A percentile compares a stretch with the other conserved stretches of the same genome.
These are phyloP conservation scores for Malurus splendens DNA, from an alignment of 2,797 vertebrate genomes.

Conservation along the genomic window DNA sequence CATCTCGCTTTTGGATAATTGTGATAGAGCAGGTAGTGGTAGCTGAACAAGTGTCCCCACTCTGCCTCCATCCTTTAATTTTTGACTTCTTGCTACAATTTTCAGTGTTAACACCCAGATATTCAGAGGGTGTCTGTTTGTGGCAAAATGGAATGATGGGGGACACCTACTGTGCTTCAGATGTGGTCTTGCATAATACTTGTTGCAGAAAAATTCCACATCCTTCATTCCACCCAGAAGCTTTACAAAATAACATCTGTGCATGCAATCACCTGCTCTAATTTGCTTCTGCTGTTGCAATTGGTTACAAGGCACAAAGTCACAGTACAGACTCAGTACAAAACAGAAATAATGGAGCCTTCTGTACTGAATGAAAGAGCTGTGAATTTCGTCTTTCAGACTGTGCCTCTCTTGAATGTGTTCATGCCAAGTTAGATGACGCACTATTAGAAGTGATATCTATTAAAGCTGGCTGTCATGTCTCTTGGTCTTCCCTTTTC, in stretches of 20 bases:
- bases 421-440: fast-evolving
- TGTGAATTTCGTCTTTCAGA: not conserved
- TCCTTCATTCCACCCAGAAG: not conserved
- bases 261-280: not conserved
- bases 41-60: not conserved
- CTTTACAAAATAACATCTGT: not conserved
- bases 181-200: not conserved
- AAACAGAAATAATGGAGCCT: not conserved
- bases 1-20: not conserved
- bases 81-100: not conserved
- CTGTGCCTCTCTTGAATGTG: not conserved
- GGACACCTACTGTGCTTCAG: not conserved
- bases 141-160: not conserved
- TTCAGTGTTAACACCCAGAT: not conserved
- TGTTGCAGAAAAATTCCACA: not conserved
- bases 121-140: not conserved
- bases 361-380: not conserved
- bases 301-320: not conserved
- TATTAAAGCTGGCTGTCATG: not conserved
- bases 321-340: not conserved
- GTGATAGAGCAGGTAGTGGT: not conserved
- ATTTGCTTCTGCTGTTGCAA: slow-evolving; percentile 14
- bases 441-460: not conserved
- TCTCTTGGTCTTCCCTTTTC: not conserved
- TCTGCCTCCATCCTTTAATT: not conserved